Conservation (phyloP, 2,797 vertebrate species). For the Coranthus polyacanthus region DNA sequence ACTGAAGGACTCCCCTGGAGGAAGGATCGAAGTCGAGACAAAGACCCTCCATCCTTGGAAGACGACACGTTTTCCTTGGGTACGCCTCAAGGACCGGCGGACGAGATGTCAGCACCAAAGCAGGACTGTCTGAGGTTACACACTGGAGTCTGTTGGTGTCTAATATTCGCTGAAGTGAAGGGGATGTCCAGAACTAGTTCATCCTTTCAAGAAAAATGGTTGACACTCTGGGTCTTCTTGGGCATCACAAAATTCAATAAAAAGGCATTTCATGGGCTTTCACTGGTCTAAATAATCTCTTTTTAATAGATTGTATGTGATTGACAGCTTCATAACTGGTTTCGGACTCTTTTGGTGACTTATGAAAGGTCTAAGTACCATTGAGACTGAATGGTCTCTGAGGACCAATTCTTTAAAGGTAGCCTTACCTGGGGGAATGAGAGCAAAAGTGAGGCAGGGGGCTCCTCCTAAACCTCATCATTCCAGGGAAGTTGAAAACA, state of each 20-base stretch:
- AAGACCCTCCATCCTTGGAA: slow-evolving; percentile 43
- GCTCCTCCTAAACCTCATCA: slow-evolving; percentile 68
- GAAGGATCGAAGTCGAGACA: slow-evolving; percentile 55
- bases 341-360: slow-evolving; percentile 50
- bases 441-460: slow-evolving; percentile 56
- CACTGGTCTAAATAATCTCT: slow-evolving; percentile 57
- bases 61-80: slow-evolving; percentile 51
- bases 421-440: slow-evolving; percentile 75
- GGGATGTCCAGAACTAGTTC: slow-evolving; percentile 52
- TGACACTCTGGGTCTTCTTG: slow-evolving; percentile 63
- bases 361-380: slow-evolving; percentile 53
- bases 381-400: slow-evolving; percentile 53
- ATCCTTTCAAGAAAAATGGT: slow-evolving; percentile 52
- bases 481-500: slow-evolving; percentile 87
- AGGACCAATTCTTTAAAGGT: slow-evolving; percentile 76
- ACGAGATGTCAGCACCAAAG: slow-evolving; percentile 60
- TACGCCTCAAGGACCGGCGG: slow-evolving; percentile 51
- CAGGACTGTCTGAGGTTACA: slow-evolving; percentile 69
- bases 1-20: slow-evolving; percentile 75
- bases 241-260: slow-evolving; percentile 54
- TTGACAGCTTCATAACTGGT: slow-evolving; percentile 58
- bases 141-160: slow-evolving; percentile 74
- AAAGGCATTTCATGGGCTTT: slow-evolving; percentile 34
- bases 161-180: slow-evolving; percentile 45
- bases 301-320: slow-evolving; percentile 56